These are phyloP conservation scores for Fratercula arctica DNA, from an alignment of 2,797 vertebrate species.

Conservation along the genomic window DNA sequence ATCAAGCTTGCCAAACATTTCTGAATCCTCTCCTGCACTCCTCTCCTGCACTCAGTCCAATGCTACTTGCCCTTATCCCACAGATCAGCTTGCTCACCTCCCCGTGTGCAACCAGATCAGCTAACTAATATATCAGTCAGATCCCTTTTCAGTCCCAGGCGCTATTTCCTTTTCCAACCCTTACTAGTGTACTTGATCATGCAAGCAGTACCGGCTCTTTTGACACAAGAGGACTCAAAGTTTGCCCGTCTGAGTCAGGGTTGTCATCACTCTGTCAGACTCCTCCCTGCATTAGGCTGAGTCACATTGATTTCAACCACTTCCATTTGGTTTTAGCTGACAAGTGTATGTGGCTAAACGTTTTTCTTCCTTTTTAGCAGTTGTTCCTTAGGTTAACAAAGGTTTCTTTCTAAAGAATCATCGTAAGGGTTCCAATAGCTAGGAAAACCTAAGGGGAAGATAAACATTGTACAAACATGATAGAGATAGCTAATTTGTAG, in stretches of 20 bases:
- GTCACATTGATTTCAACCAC: neutral
- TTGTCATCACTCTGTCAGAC: neutral
- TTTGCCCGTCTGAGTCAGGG: neutral
- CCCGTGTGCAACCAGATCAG: neutral
- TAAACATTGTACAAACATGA: neutral
- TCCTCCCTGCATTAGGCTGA: neutral
- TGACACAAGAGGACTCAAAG: fast-evolving
- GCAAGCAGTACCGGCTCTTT: neutral
- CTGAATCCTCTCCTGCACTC: neutral
- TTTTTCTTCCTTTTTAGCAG: neutral
- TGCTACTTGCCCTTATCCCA: neutral
- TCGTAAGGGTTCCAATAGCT: neutral
- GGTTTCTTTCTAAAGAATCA: neutral
- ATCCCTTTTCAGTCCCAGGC: neutral
- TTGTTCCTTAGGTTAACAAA: neutral
- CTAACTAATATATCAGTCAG: neutral
- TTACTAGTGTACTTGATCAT: neutral
- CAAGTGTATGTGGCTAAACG: neutral
- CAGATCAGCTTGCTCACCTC: neutral
- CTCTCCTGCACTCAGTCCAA: neutral
- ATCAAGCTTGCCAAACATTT: neutral
- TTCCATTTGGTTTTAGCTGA: neutral
- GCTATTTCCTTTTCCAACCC: neutral
- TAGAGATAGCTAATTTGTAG: neutral
- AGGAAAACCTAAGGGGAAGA: neutral